A percentile compares a stretch with the other conserved stretches of the same genome.
Conservation (phyloP, 2,888 invertebrate genomes). For the Sphinx pinastri region DNA sequence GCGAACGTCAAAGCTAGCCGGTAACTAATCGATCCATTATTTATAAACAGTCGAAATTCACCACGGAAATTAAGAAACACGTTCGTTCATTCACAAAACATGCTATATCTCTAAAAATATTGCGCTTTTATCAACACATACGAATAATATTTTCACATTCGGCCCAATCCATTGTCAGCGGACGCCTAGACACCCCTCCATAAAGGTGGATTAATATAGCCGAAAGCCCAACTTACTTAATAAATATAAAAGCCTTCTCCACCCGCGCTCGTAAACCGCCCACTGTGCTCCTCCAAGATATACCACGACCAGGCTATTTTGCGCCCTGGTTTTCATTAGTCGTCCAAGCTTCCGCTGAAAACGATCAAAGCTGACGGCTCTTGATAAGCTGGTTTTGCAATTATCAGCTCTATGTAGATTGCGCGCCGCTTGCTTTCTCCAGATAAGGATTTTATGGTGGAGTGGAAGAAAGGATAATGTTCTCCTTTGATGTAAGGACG, state of each 20-base stretch:
- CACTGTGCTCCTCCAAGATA: conserved; percentile 79
- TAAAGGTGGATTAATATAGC: conserved; percentile 83
- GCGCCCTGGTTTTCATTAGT: conserved; percentile 71
- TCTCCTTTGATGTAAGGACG: conserved; percentile 74
- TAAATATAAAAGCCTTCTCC: conserved; percentile 85
- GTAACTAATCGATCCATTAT: background rate
- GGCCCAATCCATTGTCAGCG: conserved; percentile 48
- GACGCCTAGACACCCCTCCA: conserved; percentile 74
- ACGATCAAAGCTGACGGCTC: conserved; percentile 55
- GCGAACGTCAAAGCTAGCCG: background rate
- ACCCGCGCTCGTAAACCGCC: conserved; percentile 79
- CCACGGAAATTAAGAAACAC: background rate
- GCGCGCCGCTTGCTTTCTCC: conserved; percentile 76
- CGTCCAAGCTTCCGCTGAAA: conserved; percentile 40
- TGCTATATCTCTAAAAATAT: background rate
- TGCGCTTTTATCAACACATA: conserved; percentile 6
- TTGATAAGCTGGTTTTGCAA: conserved; percentile 60
- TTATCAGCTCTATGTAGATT: conserved; percentile 84
- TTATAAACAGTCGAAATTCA: conserved; percentile 3
- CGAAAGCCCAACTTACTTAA: conserved; percentile 85
- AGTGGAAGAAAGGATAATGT: conserved; percentile 81
- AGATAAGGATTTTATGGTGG: conserved; percentile 78
- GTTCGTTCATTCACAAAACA: background rate
- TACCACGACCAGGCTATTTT: conserved; percentile 62
- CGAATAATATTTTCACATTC: conserved; percentile 40